phyloP scores from a whole-genome alignment of 1,140 invertebrate species.

The Heliothis virescens region DNA sequence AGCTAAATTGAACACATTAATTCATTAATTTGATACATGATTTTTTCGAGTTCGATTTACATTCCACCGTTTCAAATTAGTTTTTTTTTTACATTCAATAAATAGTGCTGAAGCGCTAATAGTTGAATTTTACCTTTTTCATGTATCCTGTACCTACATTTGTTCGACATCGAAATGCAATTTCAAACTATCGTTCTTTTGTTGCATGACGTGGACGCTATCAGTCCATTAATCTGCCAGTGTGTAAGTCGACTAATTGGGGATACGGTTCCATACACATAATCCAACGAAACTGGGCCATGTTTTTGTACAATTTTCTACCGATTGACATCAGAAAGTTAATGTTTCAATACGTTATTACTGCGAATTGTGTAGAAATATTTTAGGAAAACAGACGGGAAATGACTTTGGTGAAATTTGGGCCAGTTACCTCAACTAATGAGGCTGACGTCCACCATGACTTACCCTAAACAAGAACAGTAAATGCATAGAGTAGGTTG shows the following conservation, averaged over 20 bases:
- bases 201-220: conserved; percentile 12
- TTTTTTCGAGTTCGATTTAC: background rate
- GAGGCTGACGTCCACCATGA: conserved; percentile 78
- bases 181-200: conserved; percentile 40
- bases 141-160: background rate
- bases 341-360: conserved; percentile 29
- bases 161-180: conserved; percentile 33
- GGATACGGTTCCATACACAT: conserved; percentile 11
- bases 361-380: conserved; percentile 54
- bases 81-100: too few species aligned
- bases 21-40: too few species aligned
- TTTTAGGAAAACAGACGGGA: conserved; percentile 65
- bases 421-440: conserved; percentile 80
- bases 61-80: background rate
- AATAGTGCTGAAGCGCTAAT: background rate
- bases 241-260: conserved; percentile 28
- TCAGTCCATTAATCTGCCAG: conserved; percentile 25
- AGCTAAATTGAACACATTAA: too few species aligned
- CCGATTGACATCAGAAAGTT: conserved; percentile 19
- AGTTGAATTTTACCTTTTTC: background rate
- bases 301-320: conserved; percentile 31
- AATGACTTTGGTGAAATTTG: conserved; percentile 79
- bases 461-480: conserved; percentile 70
- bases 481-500: conserved; percentile 55
- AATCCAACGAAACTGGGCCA: conserved; percentile 14